Base-by-base conservation (phyloP, 2,888 invertebrate genomes). In the Alviniconcha strummeri region DNA sequence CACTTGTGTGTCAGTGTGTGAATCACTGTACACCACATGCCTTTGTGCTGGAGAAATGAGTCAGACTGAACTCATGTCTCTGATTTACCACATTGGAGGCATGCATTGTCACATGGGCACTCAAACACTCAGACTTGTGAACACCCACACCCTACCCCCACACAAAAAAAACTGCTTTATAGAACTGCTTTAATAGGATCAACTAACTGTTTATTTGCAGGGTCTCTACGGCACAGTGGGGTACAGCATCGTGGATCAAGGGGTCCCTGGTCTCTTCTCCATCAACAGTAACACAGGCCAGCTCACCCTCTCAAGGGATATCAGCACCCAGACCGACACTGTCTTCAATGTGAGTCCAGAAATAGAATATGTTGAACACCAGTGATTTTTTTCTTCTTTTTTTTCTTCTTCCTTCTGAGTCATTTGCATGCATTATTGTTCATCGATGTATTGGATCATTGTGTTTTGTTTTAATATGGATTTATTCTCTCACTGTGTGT, bases 201-300 rank as follows among this genome's bases (percentile, higher is more conserved):
- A 36, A 36, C 36, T 36, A 36, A 36, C 36, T n/a, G 19, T 77
- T 8, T 17, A 57, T 77, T n/a, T 64, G 17, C 75, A 82, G 82
- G 82, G 82, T 55, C 17, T 15, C 6, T 82, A 69, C 55, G 82
- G 83, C 19, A 54, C 19, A 19, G 83, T 83, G 55, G 60, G 36
- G 67, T 82, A 82, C 54, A 7, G 55, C 13, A 52, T 85, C n/a
- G 56, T 82, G n/a, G 80, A 82, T 17, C 69, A 81, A 52, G 72
- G 74, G 54, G 80, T 84, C 11, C 72, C 77, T 4, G 77, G 8
- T 15, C 74, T 85, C 17, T 87, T 88, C 71, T 78, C 72, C 72
- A 83, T 88, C 57, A 83, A 87, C 67, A 52, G 84, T 11, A 85
- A 82, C 55, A 88, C 84, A 54, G 91, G 91, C 71, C 75, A 79